Conservation (phyloP, 1,140 invertebrate species). For the Maniola jurtina region DNA sequence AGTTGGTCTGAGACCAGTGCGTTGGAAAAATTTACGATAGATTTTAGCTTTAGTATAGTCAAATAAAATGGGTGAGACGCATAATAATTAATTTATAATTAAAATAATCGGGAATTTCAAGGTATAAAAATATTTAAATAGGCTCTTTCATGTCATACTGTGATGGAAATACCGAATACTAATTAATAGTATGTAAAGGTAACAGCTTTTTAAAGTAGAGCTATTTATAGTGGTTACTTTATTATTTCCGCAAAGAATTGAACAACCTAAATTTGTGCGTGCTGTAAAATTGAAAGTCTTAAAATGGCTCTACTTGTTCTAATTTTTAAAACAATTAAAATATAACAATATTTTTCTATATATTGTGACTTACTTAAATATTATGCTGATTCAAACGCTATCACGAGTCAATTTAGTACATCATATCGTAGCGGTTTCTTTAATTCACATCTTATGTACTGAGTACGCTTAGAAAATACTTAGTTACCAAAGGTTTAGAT, state of each 20-base stretch:
- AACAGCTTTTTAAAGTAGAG: no score
- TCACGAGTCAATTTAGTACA: constrained; percentile 22
- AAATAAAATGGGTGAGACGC: neutral
- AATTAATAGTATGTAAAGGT: neutral
- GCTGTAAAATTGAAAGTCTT: no score
- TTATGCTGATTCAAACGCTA: constrained; percentile 7
- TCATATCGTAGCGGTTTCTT: constrained; percentile 13
- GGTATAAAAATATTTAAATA: neutral
- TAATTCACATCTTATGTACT: neutral
- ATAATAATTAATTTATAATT: neutral
- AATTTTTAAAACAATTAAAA: no score
- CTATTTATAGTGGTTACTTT: no score
- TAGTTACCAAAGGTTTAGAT: neutral
- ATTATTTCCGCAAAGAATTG: no score
- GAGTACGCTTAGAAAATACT: neutral
- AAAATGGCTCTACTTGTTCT: no score
- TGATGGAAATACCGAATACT: neutral
- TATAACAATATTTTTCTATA: constrained; percentile 12
- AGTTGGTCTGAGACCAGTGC: constrained; percentile 10
- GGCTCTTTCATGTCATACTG: neutral
- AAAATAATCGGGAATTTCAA: neutral
- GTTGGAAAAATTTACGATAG: no score
- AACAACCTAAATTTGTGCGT: no score
- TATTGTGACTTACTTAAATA: constrained; percentile 18
- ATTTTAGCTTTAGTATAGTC: no score